These are phyloP conservation scores for Nyctibius bracteatus DNA, from an alignment of 2,113 vertebrate genomes.

Conservation along the genomic window DNA sequence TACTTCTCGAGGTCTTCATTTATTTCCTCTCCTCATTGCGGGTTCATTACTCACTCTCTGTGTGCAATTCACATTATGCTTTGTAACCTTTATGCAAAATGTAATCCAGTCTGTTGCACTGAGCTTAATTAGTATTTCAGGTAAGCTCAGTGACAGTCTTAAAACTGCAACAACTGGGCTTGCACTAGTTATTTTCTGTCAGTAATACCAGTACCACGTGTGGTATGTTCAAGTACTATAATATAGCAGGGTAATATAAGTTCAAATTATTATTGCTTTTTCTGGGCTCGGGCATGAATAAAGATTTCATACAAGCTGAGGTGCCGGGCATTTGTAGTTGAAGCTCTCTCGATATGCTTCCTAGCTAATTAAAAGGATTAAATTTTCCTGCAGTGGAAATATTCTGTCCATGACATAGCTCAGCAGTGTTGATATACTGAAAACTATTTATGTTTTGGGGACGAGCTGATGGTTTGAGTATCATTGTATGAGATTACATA, in stretches of 20 bases:
- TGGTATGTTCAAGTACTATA: neutral
- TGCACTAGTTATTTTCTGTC: neutral
- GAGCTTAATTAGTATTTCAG: neutral
- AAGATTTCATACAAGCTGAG: neutral
- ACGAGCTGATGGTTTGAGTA: neutral
- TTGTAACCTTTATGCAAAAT: neutral
- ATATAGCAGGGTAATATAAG: neutral
- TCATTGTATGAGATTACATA: neutral
- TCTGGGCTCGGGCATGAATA: neutral
- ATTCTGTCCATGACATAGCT: neutral
- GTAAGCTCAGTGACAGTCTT: neutral
- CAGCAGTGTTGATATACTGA: neutral
- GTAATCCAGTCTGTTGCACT: neutral
- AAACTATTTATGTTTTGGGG: neutral
- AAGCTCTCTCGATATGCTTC: neutral
- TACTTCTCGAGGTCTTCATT: neutral
- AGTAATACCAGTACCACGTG: neutral
- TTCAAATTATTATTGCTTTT: neutral
- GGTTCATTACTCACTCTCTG: neutral
- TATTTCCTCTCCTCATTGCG: accelerated
- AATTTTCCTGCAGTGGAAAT: neutral
- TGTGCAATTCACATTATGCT: neutral
- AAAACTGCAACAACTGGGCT: neutral
- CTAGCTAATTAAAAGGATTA: neutral
- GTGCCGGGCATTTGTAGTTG: neutral